Percentiles rank a stretch among this genome's conserved stretches.
phyloP scores from a whole-genome alignment of 2,888 invertebrate species.

The Pocota personata region DNA sequence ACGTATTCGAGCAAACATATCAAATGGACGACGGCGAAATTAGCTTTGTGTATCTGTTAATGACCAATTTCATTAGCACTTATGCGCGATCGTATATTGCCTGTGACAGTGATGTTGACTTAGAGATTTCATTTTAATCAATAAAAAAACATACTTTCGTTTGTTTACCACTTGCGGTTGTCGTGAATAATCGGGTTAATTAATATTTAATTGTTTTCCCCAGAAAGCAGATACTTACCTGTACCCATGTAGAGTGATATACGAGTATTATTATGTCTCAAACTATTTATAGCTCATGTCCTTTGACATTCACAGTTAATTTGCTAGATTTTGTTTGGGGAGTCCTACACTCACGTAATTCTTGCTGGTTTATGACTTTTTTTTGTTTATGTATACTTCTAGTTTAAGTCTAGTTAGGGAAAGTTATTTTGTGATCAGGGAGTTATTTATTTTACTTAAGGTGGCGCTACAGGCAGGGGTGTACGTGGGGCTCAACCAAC shows the following conservation, averaged over 20 bases:
- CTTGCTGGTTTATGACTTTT: neutral
- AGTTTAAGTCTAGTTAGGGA: no score
- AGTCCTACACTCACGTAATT: neutral
- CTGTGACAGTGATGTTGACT: neutral
- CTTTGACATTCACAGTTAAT: conserved; percentile 20
- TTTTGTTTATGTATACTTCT: neutral
- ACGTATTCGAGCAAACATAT: neutral
- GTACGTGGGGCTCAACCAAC: no score
- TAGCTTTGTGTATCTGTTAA: conserved; percentile 15
- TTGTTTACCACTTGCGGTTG: conserved; percentile 22
- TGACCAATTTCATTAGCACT: conserved; percentile 27
- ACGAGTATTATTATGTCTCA: neutral
- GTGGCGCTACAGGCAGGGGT: no score
- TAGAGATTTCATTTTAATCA: conserved; percentile 15
- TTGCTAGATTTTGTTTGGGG: neutral
- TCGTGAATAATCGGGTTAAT: conserved; percentile 8
- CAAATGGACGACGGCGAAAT: neutral
- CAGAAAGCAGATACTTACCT: neutral
- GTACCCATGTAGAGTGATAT: no score
- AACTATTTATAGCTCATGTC: conserved; percentile 13
- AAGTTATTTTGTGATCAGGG: no score
- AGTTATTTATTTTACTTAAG: no score
- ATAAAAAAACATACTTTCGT: conserved; percentile 27
- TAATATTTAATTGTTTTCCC: conserved; percentile 22
- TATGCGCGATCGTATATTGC: neutral